These are phyloP conservation scores for Cecropterus lyciades DNA, from an alignment of 1,140 invertebrate species.

Conservation along the genomic window DNA sequence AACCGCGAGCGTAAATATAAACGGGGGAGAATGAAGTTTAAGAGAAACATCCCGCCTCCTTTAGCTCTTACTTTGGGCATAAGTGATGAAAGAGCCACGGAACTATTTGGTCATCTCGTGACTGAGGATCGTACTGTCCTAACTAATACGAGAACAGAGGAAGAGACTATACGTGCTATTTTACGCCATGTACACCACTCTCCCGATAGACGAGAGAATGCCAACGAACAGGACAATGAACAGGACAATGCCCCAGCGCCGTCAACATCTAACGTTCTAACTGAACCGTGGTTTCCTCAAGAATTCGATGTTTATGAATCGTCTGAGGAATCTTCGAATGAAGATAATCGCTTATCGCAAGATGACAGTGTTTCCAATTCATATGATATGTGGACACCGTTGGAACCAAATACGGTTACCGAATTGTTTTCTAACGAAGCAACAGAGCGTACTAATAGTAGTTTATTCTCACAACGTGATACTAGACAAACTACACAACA, in stretches of 20 bases:
- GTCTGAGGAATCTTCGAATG: background rate
- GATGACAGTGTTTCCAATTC: background rate
- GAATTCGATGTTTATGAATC: background rate
- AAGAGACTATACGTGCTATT: conserved; percentile 12
- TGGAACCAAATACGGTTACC: background rate
- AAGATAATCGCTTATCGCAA: background rate
- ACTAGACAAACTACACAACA: background rate
- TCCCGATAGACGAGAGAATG: background rate
- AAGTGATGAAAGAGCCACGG: conserved; percentile 6
- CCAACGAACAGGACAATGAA: background rate
- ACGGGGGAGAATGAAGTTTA: background rate
- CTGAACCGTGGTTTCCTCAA: background rate
- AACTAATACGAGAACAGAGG: background rate
- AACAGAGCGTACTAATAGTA: background rate
- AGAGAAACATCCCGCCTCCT: background rate
- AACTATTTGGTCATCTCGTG: conserved; percentile 11
- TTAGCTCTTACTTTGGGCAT: conserved; percentile 13
- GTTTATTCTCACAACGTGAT: background rate
- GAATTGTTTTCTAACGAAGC: background rate
- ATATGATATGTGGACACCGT: background rate
- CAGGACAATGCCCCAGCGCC: background rate
- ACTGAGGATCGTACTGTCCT: background rate
- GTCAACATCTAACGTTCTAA: background rate
- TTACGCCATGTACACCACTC: conserved; percentile 3
- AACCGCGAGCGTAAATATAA: conserved; percentile 11